Conservation (phyloP, 1,140 invertebrate genomes). For the Lethrus apterus region DNA sequence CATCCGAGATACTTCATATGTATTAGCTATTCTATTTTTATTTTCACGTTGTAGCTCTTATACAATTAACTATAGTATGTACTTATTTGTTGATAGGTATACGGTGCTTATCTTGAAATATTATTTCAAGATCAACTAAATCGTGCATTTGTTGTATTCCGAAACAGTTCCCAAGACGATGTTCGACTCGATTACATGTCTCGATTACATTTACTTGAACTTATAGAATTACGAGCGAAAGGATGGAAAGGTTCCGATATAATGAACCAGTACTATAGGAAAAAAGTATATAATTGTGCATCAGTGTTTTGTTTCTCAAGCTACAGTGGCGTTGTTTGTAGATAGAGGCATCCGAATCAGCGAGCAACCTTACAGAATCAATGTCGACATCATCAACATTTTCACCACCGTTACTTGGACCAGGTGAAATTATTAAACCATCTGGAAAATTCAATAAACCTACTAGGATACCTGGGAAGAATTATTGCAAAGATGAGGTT, state of each 20-base stretch:
- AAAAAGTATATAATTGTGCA: conserved; percentile 54
- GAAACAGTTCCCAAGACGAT: conserved; percentile 79
- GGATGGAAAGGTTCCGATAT: conserved; percentile 75
- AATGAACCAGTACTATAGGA: conserved; percentile 73
- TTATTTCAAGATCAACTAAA: conserved; percentile 55
- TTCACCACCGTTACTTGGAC: conserved; percentile 53
- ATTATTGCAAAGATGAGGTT: conserved; percentile 88
- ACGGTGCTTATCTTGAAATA: conserved; percentile 39
- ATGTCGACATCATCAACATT: conserved; percentile 40
- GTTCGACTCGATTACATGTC: conserved; percentile 67
- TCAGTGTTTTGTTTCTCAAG: conserved; percentile 50
- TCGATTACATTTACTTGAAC: conserved; percentile 75
- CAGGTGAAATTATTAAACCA: conserved; percentile 77
- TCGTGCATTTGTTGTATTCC: conserved; percentile 70
- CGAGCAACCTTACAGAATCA: conserved; percentile 34
- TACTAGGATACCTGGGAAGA: conserved; percentile 84
- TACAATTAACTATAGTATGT: too few relatives aligned
- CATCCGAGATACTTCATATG: neutral
- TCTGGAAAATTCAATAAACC: conserved; percentile 82
- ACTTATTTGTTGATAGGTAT: conserved; percentile 32
- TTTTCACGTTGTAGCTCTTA: too few relatives aligned
- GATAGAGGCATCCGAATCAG: conserved; percentile 35
- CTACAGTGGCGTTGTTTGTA: conserved; percentile 16
- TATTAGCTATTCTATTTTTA: neutral
- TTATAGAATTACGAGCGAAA: conserved; percentile 81